Evolutionary conservation across 2,888 invertebrate species (phyloP), one percentile per base, ranked within the genome.

Genomic region (Drymonia ruficornis): DNA sequence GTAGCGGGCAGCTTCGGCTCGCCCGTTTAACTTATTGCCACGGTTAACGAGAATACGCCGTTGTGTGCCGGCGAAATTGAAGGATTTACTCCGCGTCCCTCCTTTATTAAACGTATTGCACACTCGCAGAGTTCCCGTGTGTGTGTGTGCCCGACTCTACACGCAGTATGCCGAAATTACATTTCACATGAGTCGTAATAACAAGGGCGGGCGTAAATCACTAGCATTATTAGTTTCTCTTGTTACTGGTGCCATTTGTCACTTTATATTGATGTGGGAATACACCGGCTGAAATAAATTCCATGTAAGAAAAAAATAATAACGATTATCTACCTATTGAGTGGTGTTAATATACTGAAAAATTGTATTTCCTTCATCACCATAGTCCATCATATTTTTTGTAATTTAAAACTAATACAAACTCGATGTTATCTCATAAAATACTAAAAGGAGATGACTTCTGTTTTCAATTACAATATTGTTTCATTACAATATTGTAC

Each of bases 141-240:
- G 86, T 87, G 86, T 87, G 87, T 70, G 86, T 86, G 71, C 59
- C 64, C 62, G 60, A 64, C 46, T 46, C 47, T 83, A 86, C 84
- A 86, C 85, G 85, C 85, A 85, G 84, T 85, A 85, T 84, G 84
- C 88, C 89, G 87, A 91, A 91, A 92, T 91, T 91, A 91, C 91
- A 90, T 91, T 91, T 92, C 91, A 88, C 91, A 89, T 91, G 91
- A 92, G 89, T 91, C 88, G 92, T 92, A 92, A 92, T 91, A 91
- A 90, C 91, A 90, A 89, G 90, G 90, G 89, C 84, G 88, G 84
- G 86, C 89, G 90, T 91, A 91, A 91, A 91, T 91, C 91, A 91
- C 87, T 81, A 82, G 83, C 88, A 88, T 89, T 91, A 91, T 91
- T 92, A 92, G 90, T 91, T 91, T 91, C 88, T 87, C 87, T 82